These are phyloP conservation scores for Augochlorella aurata DNA, from an alignment of 2,888 invertebrate genomes.

Conservation along the genomic window DNA sequence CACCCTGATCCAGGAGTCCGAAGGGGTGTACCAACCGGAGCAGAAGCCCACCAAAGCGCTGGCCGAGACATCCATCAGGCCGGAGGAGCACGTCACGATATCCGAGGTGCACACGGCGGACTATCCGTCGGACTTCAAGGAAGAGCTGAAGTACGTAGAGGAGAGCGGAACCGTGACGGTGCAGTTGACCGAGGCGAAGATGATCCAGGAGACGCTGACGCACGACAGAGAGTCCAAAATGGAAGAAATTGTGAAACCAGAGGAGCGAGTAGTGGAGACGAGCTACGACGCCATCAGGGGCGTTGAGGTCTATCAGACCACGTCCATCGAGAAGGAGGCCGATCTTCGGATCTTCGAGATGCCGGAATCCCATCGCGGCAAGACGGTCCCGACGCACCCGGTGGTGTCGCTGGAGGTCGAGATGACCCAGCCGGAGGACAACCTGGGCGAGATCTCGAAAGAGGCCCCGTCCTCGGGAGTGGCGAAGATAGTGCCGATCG, in stretches of 20 bases:
- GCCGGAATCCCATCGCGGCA: constrained; percentile 83
- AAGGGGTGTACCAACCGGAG: constrained; percentile 83
- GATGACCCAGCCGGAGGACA: constrained; percentile 81
- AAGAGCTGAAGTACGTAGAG: constrained; percentile 83
- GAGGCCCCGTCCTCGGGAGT: constrained; percentile 81
- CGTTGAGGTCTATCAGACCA: constrained; percentile 85
- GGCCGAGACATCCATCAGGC: constrained; percentile 85
- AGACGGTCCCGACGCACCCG: constrained; percentile 82
- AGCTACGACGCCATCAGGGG: constrained; percentile 85
- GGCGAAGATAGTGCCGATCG: constrained; percentile 80
- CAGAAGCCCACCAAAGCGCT: constrained; percentile 83
- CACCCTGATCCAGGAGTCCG: constrained; percentile 87
- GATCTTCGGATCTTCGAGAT: constrained; percentile 83
- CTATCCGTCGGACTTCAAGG: constrained; percentile 83
- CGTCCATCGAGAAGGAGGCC: constrained; percentile 87
- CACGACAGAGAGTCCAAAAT: constrained; percentile 86
- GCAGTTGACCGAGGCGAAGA: constrained; percentile 86
- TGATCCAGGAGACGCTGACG: constrained; percentile 84
- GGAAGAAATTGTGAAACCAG: constrained; percentile 78
- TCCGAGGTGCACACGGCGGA: constrained; percentile 85
- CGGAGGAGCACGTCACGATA: constrained; percentile 85
- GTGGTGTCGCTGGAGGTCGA: constrained; percentile 83
- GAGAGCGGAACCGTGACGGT: constrained; percentile 84
- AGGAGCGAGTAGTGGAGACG: constrained; percentile 81
- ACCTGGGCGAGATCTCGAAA: constrained; percentile 81